phyloP scores from a whole-genome alignment of 2,113 vertebrate species.

The Colaptes auratus region DNA sequence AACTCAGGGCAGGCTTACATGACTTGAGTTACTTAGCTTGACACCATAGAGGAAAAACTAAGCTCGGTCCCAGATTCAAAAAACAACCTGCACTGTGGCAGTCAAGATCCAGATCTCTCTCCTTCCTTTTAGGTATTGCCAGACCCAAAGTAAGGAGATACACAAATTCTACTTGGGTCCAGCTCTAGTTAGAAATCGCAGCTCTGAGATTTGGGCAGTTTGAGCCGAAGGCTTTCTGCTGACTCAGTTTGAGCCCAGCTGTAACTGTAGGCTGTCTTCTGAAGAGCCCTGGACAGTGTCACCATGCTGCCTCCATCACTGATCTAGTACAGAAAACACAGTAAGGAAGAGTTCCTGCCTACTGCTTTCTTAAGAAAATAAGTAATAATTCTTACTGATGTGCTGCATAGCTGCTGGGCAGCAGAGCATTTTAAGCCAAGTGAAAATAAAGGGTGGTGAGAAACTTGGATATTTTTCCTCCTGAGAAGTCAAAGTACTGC shows the following conservation, averaged over 20 bases:
- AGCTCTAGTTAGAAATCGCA: background rate
- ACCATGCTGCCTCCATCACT: background rate
- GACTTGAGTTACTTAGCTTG: background rate
- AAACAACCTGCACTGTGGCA: background rate
- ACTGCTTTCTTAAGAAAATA: background rate
- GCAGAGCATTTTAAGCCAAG: background rate
- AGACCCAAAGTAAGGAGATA: accelerated
- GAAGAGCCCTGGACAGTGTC: background rate
- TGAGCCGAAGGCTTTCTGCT: background rate
- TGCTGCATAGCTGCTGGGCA: background rate
- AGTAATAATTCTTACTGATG: background rate
- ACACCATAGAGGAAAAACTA: background rate
- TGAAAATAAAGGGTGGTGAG: background rate
- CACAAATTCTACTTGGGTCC: background rate
- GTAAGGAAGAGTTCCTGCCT: background rate
- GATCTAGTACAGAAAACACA: background rate
- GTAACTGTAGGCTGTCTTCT: background rate
- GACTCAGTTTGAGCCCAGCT: background rate
- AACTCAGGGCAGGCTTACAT: accelerated
- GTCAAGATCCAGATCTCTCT: background rate
- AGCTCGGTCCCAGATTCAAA: background rate
- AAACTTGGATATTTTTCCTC: background rate
- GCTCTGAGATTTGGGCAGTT: background rate
- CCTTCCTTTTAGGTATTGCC: background rate
- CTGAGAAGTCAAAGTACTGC: background rate